Conservation (phyloP, 2,888 invertebrate genomes). For the Kuschelorhynchus macadamiae region DNA sequence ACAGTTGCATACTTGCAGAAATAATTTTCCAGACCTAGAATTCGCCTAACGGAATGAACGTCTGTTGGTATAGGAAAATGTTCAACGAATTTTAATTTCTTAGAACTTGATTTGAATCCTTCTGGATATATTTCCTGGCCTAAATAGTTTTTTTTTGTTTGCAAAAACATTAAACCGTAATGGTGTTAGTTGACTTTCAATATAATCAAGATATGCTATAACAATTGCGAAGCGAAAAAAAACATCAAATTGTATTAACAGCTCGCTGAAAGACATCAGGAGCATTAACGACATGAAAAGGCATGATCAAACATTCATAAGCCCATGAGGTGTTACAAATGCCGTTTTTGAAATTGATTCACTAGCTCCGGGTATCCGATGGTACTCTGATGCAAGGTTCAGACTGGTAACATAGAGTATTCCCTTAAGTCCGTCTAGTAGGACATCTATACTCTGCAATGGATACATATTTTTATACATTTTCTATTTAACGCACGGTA, state of each 20-base stretch:
- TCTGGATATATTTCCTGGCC: constrained; percentile 34
- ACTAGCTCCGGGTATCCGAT: constrained; percentile 56
- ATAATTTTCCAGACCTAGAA: not conserved
- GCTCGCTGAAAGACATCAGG: constrained; percentile 54
- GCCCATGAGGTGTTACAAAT: constrained; percentile 59
- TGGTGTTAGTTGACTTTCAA: constrained; percentile 30
- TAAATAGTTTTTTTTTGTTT: not conserved
- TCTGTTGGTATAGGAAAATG: not conserved
- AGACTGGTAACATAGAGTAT: no score
- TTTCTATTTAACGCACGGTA: no score
- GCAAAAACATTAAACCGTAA: no score
- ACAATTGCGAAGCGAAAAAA: constrained; percentile 44
- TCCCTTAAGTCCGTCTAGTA: no score
- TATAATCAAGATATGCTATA: constrained; percentile 51
- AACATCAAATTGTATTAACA: constrained; percentile 45
- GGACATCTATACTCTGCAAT: no score
- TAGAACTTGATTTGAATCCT: constrained; percentile 46
- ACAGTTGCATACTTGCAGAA: not conserved
- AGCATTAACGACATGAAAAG: constrained; percentile 62
- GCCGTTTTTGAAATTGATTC: constrained; percentile 57
- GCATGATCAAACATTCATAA: constrained; percentile 61
- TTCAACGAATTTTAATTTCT: no score
- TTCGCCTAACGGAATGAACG: not conserved
- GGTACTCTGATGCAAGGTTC: no score
- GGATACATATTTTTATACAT: no score